phyloP scores from a whole-genome alignment of 2,797 vertebrate genomes.

The Gouania willdenowi region DNA sequence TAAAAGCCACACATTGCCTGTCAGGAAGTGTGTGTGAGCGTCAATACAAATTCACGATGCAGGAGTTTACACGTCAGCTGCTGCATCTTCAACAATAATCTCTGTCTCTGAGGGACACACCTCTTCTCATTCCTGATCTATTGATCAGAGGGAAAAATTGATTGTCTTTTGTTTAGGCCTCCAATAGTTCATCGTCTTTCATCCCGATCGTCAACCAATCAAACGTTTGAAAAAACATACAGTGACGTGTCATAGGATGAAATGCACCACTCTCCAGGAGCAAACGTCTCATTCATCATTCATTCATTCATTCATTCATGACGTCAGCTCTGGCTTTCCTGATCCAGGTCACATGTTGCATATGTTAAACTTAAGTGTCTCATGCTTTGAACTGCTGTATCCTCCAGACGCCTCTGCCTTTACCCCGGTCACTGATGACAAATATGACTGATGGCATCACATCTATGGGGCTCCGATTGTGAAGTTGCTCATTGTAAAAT shows the following conservation, averaged over 20 bases:
- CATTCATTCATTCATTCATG: conserved; percentile 18
- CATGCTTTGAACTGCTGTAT: background rate
- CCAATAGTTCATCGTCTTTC: too few species aligned
- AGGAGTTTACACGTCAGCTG: conserved; percentile 8
- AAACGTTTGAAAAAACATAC: background rate
- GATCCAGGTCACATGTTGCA: conserved; percentile 19
- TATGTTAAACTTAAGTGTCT: conserved; percentile 20
- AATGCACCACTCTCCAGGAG: background rate
- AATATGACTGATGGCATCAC: conserved; percentile 16
- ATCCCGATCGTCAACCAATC: background rate
- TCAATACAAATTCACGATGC: conserved; percentile 34
- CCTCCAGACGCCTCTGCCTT: background rate
- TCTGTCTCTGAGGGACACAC: background rate
- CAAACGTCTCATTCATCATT: background rate
- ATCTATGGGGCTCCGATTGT: conserved; percentile 10
- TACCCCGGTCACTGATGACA: conserved; percentile 21
- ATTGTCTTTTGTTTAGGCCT: background rate
- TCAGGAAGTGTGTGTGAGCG: conserved; percentile 12
- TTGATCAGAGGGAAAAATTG: background rate
- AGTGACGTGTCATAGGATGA: background rate
- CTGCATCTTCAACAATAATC: conserved; percentile 3
- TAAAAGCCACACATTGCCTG: conserved; percentile 43
- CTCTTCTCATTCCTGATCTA: conserved; percentile 1
- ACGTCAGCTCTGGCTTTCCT: background rate
- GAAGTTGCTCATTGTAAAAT: too few species aligned